Percentiles rank a stretch among this genome's conserved stretches.
Evolutionary conservation across 2,113 vertebrate species (phyloP).

Genomic region (Gasterosteus aculeatus): DNA sequence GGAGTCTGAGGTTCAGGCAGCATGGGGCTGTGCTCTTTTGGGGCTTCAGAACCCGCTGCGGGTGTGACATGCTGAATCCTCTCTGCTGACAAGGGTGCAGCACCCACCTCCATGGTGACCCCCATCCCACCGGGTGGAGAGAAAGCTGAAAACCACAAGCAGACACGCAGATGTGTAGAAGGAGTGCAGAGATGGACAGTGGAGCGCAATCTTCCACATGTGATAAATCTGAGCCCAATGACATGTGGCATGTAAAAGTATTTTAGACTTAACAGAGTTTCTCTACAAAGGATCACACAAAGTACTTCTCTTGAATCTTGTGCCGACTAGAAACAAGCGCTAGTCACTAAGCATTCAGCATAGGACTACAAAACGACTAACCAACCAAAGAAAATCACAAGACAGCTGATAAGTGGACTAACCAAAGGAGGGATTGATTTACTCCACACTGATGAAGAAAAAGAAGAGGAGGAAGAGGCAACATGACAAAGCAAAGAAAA

Average conservation of each 20-base stretch:
- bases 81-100: conserved; percentile 61
- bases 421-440: no score
- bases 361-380: no score
- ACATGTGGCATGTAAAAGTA: neutral
- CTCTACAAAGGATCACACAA: no score
- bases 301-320: no score
- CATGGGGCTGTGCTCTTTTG: conserved; percentile 61
- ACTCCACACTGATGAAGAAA: neutral
- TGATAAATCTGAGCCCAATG: neutral
- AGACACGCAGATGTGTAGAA: neutral
- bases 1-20: conserved; percentile 67
- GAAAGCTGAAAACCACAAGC: conserved; percentile 60
- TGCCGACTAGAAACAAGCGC: no score
- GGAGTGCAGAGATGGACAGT: neutral
- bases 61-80: conserved; percentile 52
- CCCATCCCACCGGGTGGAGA: conserved; percentile 63
- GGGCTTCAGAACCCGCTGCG: conserved; percentile 47
- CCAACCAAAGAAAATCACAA: no score
- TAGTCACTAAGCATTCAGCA: no score
- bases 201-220: neutral
- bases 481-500: neutral
- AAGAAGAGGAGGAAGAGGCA: neutral
- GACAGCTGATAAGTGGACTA: no score
- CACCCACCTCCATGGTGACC: conserved; percentile 56
- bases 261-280: neutral